Conservation (phyloP, 2,797 vertebrate species). For the Monodelphis domestica region DNA sequence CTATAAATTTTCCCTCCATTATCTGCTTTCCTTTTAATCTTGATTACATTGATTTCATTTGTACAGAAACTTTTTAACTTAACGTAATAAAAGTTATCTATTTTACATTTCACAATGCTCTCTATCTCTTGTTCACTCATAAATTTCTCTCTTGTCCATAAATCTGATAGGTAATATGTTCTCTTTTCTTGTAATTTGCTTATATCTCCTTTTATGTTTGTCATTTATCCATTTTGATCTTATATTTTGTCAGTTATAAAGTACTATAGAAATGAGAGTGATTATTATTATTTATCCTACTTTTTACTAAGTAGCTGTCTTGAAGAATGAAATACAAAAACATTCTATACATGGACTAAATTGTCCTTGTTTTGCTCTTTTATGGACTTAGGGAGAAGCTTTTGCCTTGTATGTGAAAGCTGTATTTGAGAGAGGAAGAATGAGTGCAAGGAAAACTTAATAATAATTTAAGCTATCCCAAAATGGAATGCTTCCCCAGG, state of each 20-base stretch:
- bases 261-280: background rate
- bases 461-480: background rate
- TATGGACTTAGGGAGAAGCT: background rate
- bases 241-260: background rate
- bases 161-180: too few species aligned
- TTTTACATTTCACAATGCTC: too few species aligned
- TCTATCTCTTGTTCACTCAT: too few species aligned
- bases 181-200: too few species aligned
- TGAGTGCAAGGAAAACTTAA: background rate
- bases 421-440: background rate
- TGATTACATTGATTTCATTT: too few species aligned
- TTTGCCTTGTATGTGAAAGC: background rate
- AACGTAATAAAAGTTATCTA: too few species aligned
- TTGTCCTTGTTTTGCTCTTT: background rate
- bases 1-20: too few species aligned
- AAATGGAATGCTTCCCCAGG: background rate
- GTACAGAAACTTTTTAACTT: too few species aligned
- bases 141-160: too few species aligned
- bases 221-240: too few species aligned
- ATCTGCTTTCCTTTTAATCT: too few species aligned
- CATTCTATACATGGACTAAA: background rate
- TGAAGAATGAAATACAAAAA: background rate
- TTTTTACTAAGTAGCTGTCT: background rate
- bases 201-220: too few species aligned
- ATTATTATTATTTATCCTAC: background rate